Conservation (phyloP, 2,888 invertebrate species). For the Phalangium opilio region DNA sequence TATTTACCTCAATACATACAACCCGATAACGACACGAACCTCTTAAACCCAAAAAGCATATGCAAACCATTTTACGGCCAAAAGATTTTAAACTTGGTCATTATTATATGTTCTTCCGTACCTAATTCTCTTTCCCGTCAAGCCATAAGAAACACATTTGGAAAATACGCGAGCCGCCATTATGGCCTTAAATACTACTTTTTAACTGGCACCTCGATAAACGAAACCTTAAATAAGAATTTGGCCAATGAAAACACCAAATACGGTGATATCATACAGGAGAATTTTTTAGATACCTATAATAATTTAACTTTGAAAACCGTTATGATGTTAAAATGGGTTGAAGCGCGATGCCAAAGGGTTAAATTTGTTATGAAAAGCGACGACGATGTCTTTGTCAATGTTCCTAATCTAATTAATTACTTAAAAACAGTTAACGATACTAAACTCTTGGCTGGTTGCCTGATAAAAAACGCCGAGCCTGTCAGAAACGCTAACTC, state of each 20-base stretch:
- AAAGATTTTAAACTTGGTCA: constrained; percentile 7
- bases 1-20: constrained; percentile 7
- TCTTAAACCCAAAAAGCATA: constrained; percentile 1
- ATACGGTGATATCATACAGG: constrained; percentile 64
- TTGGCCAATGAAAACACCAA: constrained; percentile 49
- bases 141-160: constrained; percentile 17
- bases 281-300: constrained; percentile 65
- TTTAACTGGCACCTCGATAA: constrained; percentile 44
- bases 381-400: constrained; percentile 19
- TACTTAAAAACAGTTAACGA: constrained; percentile 7
- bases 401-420: constrained; percentile 14
- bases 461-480: constrained; percentile 19
- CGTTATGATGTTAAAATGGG: constrained; percentile 68
- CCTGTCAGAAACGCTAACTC: constrained; percentile 19
- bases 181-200: constrained; percentile 37
- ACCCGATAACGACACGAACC: constrained; percentile 11
- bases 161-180: constrained; percentile 12
- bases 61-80: constrained; percentile 4
- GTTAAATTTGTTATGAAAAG: constrained; percentile 16
- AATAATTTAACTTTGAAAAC: constrained; percentile 74
- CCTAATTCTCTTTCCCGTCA: constrained; percentile 11
- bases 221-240: constrained; percentile 43
- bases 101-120: constrained; percentile 16
- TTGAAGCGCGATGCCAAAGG: constrained; percentile 31
- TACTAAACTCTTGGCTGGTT: constrained; percentile 16